Evolutionary conservation across 2,113 vertebrate genomes (phyloP).

Genomic region (Gallinago undulata): DNA sequence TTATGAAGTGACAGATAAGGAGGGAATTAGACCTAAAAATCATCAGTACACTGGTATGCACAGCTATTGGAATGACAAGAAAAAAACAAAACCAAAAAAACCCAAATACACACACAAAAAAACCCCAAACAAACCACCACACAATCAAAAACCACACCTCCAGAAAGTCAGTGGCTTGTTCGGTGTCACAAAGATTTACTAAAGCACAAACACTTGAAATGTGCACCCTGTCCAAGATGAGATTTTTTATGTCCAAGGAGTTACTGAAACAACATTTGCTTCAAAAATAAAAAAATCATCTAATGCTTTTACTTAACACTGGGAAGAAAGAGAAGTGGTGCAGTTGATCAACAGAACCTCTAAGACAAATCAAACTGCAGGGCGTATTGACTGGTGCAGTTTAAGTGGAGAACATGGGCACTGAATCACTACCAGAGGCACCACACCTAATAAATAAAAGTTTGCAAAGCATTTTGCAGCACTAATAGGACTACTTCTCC

Average conservation of each 20-base stretch:
- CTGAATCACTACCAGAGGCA: constrained; percentile 35
- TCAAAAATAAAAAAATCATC: background rate
- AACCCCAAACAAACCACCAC: background rate
- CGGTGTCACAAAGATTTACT: background rate
- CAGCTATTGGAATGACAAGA: background rate
- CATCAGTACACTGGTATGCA: background rate
- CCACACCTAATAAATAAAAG: constrained; percentile 41
- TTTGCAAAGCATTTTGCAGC: background rate
- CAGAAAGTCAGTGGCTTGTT: background rate
- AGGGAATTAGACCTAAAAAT: background rate
- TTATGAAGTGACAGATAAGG: background rate
- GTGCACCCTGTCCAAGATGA: background rate
- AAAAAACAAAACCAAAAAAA: background rate
- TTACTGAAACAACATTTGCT: background rate
- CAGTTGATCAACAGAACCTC: background rate
- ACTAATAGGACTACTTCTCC: background rate
- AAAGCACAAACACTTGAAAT: background rate
- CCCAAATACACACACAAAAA: too few relatives aligned
- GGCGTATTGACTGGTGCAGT: background rate
- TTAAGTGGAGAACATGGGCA: background rate
- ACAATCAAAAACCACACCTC: background rate
- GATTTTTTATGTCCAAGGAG: background rate
- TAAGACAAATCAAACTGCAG: background rate
- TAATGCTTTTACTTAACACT: background rate
- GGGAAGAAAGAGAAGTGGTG: background rate